Conservation (phyloP, 1,140 invertebrate species). For the Brachionus rotundiformis region DNA sequence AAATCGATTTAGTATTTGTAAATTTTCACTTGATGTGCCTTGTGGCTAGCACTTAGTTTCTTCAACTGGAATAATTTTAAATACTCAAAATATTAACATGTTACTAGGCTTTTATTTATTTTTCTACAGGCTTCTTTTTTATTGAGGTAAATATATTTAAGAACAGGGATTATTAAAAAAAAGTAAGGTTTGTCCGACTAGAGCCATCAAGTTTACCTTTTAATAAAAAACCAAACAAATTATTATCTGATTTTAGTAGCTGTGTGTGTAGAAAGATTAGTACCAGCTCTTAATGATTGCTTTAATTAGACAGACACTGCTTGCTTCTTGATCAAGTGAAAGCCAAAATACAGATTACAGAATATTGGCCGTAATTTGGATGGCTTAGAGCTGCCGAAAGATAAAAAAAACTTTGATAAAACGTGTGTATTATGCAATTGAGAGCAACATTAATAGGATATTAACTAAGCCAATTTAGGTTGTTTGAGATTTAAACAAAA, state of each 20-base stretch:
- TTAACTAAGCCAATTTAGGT: background rate
- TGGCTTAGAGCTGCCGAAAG: background rate
- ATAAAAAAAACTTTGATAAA: too few species aligned
- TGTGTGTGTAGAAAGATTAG: background rate
- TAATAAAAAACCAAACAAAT: background rate
- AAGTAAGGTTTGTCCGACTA: background rate
- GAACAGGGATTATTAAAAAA: background rate
- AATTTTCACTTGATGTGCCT: constrained; percentile 13
- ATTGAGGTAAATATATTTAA: background rate
- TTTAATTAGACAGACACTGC: background rate
- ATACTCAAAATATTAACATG: background rate
- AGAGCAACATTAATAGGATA: background rate
- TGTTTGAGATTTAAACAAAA: background rate
- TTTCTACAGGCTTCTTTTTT: background rate
- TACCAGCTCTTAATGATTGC: background rate
- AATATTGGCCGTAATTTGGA: background rate
- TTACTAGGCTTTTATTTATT: background rate
- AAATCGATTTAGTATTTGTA: constrained; percentile 12
- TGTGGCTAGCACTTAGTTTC: constrained; percentile 11
- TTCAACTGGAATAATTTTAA: constrained; percentile 3
- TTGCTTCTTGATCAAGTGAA: background rate
- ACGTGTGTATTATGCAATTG: background rate
- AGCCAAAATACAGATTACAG: background rate
- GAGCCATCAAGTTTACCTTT: background rate
- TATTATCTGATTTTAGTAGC: background rate